Evolutionary conservation across 2,888 invertebrate species (phyloP).

Genomic region (Lycaena phlaeas): DNA sequence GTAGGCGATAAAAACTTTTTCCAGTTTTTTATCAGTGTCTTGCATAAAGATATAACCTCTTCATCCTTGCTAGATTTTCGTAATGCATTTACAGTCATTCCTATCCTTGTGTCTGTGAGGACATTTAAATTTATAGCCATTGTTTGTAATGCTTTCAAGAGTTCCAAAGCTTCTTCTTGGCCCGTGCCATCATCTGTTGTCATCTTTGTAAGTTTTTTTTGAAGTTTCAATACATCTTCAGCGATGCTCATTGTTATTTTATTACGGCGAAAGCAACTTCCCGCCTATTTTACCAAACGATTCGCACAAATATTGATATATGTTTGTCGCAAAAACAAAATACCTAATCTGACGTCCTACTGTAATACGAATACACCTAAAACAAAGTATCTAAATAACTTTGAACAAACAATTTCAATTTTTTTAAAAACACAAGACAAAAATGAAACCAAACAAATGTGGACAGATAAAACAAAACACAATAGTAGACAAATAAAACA

Average conservation of each 20-base stretch:
- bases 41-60: slow-evolving; percentile 93
- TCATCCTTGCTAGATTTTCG: slow-evolving; percentile 96
- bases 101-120: slow-evolving; percentile 95
- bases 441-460: no score
- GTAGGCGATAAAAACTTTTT: slow-evolving; percentile 88
- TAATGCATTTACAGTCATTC: slow-evolving; percentile 98
- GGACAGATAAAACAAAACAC: not conserved
- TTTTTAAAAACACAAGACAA: no score
- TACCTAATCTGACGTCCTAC: no score
- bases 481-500: slow-evolving; percentile 17
- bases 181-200: slow-evolving; percentile 90
- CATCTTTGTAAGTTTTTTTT: slow-evolving; percentile 97
- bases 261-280: slow-evolving; percentile 36
- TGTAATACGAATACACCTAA: no score
- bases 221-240: slow-evolving; percentile 95
- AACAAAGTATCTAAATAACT: no score
- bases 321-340: no score
- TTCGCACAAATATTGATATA: slow-evolving; percentile 47
- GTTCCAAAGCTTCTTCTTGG: slow-evolving; percentile 92
- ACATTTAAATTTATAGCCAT: slow-evolving; percentile 95
- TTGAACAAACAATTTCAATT: no score
- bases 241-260: slow-evolving; percentile 83
- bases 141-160: slow-evolving; percentile 90
- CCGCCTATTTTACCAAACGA: slow-evolving; percentile 53
- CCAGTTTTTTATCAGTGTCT: slow-evolving; percentile 98